Percentiles rank a stretch among this genome's conserved stretches.
Conservation (phyloP, 1,140 invertebrate species). For the Sarcophaga peregrina region DNA sequence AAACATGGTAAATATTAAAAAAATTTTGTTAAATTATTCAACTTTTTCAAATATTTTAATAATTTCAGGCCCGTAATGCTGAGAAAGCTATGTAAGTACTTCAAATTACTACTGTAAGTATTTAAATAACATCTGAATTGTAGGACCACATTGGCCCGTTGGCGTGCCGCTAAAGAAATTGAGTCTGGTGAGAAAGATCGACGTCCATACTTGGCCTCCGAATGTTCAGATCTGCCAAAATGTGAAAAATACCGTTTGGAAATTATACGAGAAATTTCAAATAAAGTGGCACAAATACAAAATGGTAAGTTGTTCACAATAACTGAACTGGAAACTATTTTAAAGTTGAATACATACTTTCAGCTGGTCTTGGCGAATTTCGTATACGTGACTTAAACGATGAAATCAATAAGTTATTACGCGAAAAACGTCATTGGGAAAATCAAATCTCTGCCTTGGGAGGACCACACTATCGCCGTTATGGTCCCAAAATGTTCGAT, state of each 20-base stretch:
- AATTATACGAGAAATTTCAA: slow-evolving; percentile 96
- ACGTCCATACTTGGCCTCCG: slow-evolving; percentile 91
- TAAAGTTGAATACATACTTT: neutral
- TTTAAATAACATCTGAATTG: slow-evolving; percentile 47
- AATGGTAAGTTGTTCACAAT: slow-evolving; percentile 74
- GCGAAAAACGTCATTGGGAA: slow-evolving; percentile 98
- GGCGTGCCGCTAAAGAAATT: slow-evolving; percentile 92
- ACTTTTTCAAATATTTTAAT: neutral
- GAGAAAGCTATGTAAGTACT: slow-evolving; percentile 87
- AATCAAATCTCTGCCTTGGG: slow-evolving; percentile 94
- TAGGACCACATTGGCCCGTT: slow-evolving; percentile 95
- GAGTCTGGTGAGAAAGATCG: slow-evolving; percentile 85
- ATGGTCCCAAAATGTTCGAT: slow-evolving; percentile 94
- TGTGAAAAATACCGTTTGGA: slow-evolving; percentile 96
- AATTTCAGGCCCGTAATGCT: slow-evolving; percentile 77
- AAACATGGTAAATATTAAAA: slow-evolving; percentile 45
- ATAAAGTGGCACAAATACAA: slow-evolving; percentile 99
- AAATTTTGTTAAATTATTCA: neutral
- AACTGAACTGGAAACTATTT: neutral
- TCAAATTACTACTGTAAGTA: neutral
- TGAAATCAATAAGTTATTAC: slow-evolving; percentile 97
- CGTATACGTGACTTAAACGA: slow-evolving; percentile 98
- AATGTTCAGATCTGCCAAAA: slow-evolving; percentile 89
- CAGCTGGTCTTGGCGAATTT: slow-evolving; percentile 97
- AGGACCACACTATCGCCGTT: slow-evolving; percentile 92